phyloP scores from a whole-genome alignment of 2,888 invertebrate genomes.

The Andrena chrysosceles region DNA sequence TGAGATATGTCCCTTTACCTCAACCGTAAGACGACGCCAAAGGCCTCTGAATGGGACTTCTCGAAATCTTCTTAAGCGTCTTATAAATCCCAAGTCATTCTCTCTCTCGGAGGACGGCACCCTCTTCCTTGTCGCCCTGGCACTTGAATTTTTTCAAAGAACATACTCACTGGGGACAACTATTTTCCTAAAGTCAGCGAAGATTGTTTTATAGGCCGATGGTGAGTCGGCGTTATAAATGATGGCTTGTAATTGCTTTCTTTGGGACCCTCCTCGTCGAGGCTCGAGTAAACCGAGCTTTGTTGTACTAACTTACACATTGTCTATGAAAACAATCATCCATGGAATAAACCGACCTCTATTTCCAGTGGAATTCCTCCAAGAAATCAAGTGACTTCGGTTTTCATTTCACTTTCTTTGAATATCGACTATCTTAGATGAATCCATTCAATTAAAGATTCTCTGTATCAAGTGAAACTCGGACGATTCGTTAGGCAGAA shows the following conservation, averaged over 20 bases:
- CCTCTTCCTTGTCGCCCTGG: constrained; percentile 1
- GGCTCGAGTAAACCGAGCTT: background rate
- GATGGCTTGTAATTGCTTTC: constrained; percentile 12
- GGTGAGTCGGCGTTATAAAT: background rate
- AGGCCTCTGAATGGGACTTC: constrained; percentile 52
- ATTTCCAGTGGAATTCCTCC: background rate
- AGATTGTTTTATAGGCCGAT: constrained; percentile 2
- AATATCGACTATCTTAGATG: background rate
- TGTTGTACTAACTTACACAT: background rate
- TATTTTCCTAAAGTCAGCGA: background rate
- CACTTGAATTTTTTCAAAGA: constrained; percentile 26
- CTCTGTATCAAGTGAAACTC: background rate
- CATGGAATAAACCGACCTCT: background rate
- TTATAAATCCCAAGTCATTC: constrained; percentile 59
- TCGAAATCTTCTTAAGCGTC: constrained; percentile 65
- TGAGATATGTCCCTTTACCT: constrained; percentile 49
- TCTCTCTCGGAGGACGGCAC: constrained; percentile 18
- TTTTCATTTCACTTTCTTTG: background rate
- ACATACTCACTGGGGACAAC: background rate
- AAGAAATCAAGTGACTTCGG: background rate
- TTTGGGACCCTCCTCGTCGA: background rate
- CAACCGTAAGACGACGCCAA: constrained; percentile 59
- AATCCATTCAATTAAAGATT: background rate
- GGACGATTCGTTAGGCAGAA: constrained; percentile 15
- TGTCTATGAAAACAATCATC: constrained; percentile 4